These are phyloP conservation scores for Andrena bucephala DNA, from an alignment of 2,888 invertebrate genomes.

Conservation along the genomic window DNA sequence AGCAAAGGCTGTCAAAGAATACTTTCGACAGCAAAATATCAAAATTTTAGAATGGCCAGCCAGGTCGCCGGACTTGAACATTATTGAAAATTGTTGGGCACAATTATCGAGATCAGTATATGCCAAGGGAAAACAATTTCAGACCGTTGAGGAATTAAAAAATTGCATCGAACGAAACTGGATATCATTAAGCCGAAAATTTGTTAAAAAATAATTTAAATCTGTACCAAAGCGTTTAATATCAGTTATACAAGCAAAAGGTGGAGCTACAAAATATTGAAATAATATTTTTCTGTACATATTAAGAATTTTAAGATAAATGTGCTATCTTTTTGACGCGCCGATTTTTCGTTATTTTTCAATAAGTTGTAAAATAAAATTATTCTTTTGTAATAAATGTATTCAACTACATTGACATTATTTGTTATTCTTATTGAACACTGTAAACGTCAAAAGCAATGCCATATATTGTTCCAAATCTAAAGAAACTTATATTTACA, in stretches of 20 bases:
- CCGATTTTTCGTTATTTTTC: too few species aligned
- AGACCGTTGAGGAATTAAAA: not conserved
- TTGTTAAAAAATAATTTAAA: constrained; percentile 14
- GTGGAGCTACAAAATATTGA: not conserved
- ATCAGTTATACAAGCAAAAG: too few species aligned
- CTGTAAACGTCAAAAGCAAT: not conserved
- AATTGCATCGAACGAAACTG: not conserved
- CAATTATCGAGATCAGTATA: not conserved
- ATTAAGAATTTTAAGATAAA: too few species aligned
- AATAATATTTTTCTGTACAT: not conserved
- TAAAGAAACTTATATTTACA: too few species aligned
- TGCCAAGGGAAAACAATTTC: not conserved
- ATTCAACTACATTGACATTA: not conserved
- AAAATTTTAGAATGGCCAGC: too few species aligned
- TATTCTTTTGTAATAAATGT: not conserved
- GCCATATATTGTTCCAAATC: not conserved
- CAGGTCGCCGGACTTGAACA: too few species aligned
- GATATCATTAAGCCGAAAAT: too few species aligned
- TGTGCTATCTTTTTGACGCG: too few species aligned
- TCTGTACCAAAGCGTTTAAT: not conserved
- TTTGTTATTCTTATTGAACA: not conserved
- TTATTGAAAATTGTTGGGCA: too few species aligned
- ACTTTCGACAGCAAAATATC: too few species aligned
- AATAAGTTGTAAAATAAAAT: too few species aligned
- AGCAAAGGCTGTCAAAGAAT: too few species aligned